Conservation (phyloP, 2,888 invertebrate species). For the Caenorhabditis imperialis region DNA sequence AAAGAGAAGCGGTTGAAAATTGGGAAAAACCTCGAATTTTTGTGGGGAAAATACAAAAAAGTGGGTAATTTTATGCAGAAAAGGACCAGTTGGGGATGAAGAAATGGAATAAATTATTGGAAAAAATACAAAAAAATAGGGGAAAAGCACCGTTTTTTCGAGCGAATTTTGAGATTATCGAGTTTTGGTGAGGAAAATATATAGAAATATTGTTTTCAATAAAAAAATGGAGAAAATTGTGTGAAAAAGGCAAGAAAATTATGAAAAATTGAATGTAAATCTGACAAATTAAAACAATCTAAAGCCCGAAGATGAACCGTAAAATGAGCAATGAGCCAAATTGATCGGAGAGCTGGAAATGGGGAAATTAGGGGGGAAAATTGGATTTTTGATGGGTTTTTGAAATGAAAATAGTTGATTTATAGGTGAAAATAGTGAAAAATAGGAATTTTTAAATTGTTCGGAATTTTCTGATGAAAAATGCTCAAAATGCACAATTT, state of each 20-base stretch:
- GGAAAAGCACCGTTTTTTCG: conserved; percentile 2
- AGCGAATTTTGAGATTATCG: background rate
- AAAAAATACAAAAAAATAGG: background rate
- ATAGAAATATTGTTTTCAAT: conserved; percentile 23
- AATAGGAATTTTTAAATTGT: background rate
- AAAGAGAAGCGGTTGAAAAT: conserved; percentile 15
- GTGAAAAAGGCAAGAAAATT: conserved; percentile 26
- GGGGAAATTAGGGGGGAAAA: background rate
- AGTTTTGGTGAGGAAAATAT: background rate
- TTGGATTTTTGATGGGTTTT: too few species aligned
- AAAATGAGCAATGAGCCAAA: conserved; percentile 20
- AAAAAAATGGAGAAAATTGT: conserved; percentile 8
- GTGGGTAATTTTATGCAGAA: conserved; percentile 10
- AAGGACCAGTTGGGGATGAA: conserved; percentile 13
- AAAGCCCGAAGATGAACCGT: conserved; percentile 46
- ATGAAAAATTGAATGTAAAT: background rate
- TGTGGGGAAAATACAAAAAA: background rate
- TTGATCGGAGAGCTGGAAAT: background rate
- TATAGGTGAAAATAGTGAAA: too few species aligned
- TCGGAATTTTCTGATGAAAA: too few species aligned
- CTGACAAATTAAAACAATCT: conserved; percentile 18
- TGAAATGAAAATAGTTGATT: too few species aligned
- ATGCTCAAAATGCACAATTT: too few species aligned
- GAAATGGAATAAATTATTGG: conserved; percentile 18
- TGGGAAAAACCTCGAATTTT: conserved; percentile 30